Conservation (phyloP, 2,888 invertebrate species). For the Shargacucullia verbasci region DNA sequence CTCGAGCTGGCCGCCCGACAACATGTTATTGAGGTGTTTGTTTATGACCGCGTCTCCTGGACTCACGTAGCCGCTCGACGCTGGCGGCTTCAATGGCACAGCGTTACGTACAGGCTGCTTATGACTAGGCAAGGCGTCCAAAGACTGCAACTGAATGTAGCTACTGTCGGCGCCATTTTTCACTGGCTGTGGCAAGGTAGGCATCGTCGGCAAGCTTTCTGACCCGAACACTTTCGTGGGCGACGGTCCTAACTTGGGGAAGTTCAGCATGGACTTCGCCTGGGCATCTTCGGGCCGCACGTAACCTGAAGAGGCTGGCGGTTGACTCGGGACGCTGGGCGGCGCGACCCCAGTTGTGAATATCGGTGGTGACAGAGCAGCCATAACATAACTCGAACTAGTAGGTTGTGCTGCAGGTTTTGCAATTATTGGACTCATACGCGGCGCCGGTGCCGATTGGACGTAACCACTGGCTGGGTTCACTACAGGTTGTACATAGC, state of each 20-base stretch:
- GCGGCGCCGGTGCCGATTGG: slow-evolving; percentile 68
- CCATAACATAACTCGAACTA: slow-evolving; percentile 84
- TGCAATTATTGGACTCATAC: slow-evolving; percentile 57
- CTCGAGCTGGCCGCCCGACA: slow-evolving; percentile 76
- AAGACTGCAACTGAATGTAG: slow-evolving; percentile 83
- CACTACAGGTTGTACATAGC: slow-evolving; percentile 72
- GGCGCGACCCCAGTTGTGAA: slow-evolving; percentile 76
- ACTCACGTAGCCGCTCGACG: slow-evolving; percentile 80
- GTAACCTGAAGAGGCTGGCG: slow-evolving; percentile 78
- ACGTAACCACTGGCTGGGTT: slow-evolving; percentile 72
- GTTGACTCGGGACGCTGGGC: slow-evolving; percentile 62
- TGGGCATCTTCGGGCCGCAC: slow-evolving; percentile 79
- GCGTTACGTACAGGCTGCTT: slow-evolving; percentile 73
- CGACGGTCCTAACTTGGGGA: slow-evolving; percentile 75
- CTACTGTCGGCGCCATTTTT: slow-evolving; percentile 78
- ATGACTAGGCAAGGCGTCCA: slow-evolving; percentile 81
- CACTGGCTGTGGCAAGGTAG: slow-evolving; percentile 77
- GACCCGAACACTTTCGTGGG: slow-evolving; percentile 76
- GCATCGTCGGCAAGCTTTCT: slow-evolving; percentile 84
- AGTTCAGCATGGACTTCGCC: slow-evolving; percentile 73
- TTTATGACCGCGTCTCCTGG: slow-evolving; percentile 81
- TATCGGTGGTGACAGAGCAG: slow-evolving; percentile 78
- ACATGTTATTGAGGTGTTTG: slow-evolving; percentile 83
- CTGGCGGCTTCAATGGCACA: slow-evolving; percentile 74
- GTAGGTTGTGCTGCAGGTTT: slow-evolving; percentile 67